These are phyloP conservation scores for Polypterus senegalus DNA, from an alignment of 2,113 vertebrate genomes.

Conservation along the genomic window DNA sequence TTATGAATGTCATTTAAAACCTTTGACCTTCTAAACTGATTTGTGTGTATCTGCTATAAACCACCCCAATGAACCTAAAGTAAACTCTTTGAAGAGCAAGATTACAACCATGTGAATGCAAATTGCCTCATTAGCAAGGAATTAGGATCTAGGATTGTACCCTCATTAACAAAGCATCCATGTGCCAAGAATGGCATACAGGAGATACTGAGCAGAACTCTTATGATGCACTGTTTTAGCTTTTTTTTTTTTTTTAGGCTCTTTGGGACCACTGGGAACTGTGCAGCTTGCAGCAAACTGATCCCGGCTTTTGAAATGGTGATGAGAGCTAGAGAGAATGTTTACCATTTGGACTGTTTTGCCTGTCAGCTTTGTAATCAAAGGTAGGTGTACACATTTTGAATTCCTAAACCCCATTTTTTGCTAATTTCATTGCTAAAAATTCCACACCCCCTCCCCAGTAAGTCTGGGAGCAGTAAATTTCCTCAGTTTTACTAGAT, in stretches of 20 bases:
- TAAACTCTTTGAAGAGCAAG: conserved; percentile 41
- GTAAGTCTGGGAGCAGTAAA: background rate
- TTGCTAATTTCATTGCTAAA: background rate
- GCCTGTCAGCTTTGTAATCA: conserved; percentile 99
- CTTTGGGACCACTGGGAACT: conserved; percentile 97
- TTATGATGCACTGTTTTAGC: background rate
- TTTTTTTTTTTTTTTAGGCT: conserved; percentile 56
- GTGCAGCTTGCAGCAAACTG: conserved; percentile 98
- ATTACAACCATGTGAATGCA: conserved; percentile 57
- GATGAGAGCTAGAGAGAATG: conserved; percentile 99
- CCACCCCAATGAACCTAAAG: background rate
- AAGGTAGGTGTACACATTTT: conserved; percentile 65
- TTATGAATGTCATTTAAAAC: too few species aligned
- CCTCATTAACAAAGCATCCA: conserved; percentile 40
- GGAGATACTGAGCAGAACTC: too few species aligned
- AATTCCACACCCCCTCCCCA: background rate
- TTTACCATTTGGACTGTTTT: conserved; percentile 99
- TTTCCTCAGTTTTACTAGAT: too few species aligned
- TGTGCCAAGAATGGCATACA: conserved; percentile 23
- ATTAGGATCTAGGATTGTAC: conserved; percentile 49
- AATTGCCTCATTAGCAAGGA: conserved; percentile 56
- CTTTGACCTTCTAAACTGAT: too few species aligned
- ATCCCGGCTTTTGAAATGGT: conserved; percentile 99
- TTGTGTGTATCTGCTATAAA: too few species aligned
- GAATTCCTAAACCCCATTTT: background rate